phyloP scores from a whole-genome alignment of 1,140 invertebrate species.

The Centruroides sculpturatus region DNA sequence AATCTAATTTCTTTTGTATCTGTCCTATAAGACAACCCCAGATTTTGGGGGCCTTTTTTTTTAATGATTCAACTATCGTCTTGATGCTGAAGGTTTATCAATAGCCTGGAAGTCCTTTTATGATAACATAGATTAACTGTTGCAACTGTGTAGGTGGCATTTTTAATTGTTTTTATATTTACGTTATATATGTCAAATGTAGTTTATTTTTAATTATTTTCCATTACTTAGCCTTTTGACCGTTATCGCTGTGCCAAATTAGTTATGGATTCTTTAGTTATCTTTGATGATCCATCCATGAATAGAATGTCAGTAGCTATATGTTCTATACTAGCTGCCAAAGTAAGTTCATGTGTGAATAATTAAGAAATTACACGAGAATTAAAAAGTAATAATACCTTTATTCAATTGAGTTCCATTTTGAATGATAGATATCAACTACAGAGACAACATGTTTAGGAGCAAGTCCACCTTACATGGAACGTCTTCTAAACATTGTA shows the following conservation, averaged over 20 bases:
- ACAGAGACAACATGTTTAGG: conserved; percentile 55
- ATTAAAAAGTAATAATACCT: neutral
- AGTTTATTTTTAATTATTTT: too few relatives aligned
- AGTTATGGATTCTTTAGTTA: conserved; percentile 58
- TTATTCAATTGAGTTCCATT: too few relatives aligned
- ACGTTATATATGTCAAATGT: too few relatives aligned
- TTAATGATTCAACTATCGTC: too few relatives aligned
- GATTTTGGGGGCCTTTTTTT: too few relatives aligned
- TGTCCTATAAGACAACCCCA: too few relatives aligned
- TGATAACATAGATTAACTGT: too few relatives aligned
- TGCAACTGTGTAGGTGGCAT: too few relatives aligned
- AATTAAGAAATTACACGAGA: neutral
- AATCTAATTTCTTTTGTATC: too few relatives aligned
- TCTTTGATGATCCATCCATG: conserved; percentile 56
- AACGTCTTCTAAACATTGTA: conserved; percentile 53
- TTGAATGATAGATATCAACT: conserved; percentile 46
- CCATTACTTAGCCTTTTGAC: conserved; percentile 41
- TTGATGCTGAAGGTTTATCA: too few relatives aligned
- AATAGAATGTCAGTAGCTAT: conserved; percentile 70
- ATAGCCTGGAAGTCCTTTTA: too few relatives aligned
- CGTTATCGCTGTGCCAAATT: conserved; percentile 53
- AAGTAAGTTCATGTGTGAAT: conserved; percentile 25
- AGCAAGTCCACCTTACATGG: conserved; percentile 52
- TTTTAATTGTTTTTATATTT: too few relatives aligned
- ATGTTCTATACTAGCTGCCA: conserved; percentile 50